Percentiles rank a stretch among this genome's conserved stretches.
These are phyloP conservation scores for silkworm (Bombyx mori) DNA, from an alignment of 1,140 invertebrate genomes.

Conservation along the genomic window DNA sequence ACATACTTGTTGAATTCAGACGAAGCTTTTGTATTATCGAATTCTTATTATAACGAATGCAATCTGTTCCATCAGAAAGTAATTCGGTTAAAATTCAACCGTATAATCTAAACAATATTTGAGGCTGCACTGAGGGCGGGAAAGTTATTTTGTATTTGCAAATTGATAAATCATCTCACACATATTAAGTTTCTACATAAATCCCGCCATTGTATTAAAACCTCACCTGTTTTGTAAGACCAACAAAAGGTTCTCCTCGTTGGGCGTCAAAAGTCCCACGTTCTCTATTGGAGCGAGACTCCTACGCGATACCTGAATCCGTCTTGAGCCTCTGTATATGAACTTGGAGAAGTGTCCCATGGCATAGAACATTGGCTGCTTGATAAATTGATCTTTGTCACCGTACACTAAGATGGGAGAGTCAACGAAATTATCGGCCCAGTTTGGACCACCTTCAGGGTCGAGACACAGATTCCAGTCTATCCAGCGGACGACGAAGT, in stretches of 20 bases:
- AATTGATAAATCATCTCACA: too few species aligned
- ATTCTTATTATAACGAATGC: too few species aligned
- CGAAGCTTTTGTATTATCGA: too few species aligned
- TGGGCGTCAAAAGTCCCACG: slow-evolving; percentile 49
- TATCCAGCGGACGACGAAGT: slow-evolving; percentile 82
- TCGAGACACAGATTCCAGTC: slow-evolving; percentile 93
- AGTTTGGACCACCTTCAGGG: slow-evolving; percentile 86
- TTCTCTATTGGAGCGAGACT: slow-evolving; percentile 36
- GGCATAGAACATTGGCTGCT: slow-evolving; percentile 91
- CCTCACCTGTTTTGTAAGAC: slow-evolving; percentile 46
- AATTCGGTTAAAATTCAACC: too few species aligned
- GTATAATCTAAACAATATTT: too few species aligned
- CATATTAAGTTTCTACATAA: too few species aligned
- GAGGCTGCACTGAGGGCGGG: too few species aligned
- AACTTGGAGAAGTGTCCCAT: slow-evolving; percentile 92
- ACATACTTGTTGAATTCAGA: too few species aligned
- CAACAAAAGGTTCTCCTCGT: slow-evolving; percentile 43
- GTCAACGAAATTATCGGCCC: slow-evolving; percentile 83
- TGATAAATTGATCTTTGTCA: slow-evolving; percentile 81
- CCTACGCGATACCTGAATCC: slow-evolving; percentile 44
- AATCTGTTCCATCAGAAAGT: too few species aligned
- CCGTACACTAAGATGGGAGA: slow-evolving; percentile 83
- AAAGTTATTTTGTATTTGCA: too few species aligned
- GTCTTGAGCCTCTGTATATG: slow-evolving; percentile 75
- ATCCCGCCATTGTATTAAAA: too few species aligned